Evolutionary conservation across 2,888 invertebrate genomes (phyloP).

Genomic region (Phoronis australis): DNA sequence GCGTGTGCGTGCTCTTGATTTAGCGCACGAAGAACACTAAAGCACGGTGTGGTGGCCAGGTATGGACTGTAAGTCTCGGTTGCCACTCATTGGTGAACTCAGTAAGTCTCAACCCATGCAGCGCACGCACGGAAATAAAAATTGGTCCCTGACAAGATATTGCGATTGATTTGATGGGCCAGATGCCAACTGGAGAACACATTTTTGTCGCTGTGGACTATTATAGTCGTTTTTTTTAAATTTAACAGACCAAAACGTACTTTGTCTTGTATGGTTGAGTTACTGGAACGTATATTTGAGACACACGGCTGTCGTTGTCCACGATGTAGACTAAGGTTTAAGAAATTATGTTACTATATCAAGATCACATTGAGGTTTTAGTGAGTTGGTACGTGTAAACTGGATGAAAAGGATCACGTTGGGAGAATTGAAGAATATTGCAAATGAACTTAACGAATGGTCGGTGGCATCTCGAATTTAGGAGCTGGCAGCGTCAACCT

Average conservation of each 20-base stretch:
- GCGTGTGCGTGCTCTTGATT: neutral
- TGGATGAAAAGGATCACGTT: too few relatives aligned
- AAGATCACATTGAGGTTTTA: too few relatives aligned
- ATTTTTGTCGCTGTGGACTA: slow-evolving; percentile 5
- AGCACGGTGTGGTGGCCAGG: slow-evolving; percentile 5
- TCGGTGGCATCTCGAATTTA: too few relatives aligned
- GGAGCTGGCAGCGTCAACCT: too few relatives aligned
- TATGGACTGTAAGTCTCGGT: slow-evolving; percentile 6
- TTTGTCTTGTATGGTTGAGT: too few relatives aligned
- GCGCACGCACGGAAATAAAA: slow-evolving; percentile 3
- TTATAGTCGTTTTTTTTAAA: slow-evolving; percentile 1
- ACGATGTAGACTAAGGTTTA: too few relatives aligned
- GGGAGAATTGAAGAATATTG: too few relatives aligned
- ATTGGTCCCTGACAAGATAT: slow-evolving; percentile 6
- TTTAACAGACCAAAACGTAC: neutral
- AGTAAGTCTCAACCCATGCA: slow-evolving; percentile 6
- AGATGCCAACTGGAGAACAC: slow-evolving; percentile 9
- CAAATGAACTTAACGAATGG: too few relatives aligned
- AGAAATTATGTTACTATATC: too few relatives aligned
- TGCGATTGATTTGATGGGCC: slow-evolving; percentile 10
- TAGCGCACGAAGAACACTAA: slow-evolving; percentile 13
- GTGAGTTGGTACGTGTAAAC: too few relatives aligned
- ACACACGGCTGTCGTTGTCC: too few relatives aligned
- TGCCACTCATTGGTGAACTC: slow-evolving; percentile 8
- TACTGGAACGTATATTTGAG: too few relatives aligned